These are phyloP conservation scores for Drosophila vallismaia DNA, from an alignment of 2,888 invertebrate genomes.

Conservation along the genomic window DNA sequence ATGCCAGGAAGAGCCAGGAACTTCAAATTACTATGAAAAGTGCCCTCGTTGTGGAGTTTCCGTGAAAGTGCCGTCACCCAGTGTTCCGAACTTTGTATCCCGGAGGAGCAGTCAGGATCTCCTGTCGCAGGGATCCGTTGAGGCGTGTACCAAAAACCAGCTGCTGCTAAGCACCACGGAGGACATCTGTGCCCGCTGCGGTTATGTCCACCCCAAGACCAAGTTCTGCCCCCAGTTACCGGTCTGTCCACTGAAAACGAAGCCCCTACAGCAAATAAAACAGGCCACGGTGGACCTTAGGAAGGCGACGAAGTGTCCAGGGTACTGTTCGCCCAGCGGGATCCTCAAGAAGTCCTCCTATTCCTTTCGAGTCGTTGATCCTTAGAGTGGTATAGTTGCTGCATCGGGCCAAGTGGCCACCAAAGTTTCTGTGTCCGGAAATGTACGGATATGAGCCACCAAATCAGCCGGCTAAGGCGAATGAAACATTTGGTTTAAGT, in stretches of 20 bases:
- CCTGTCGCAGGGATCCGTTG: slow-evolving; percentile 33
- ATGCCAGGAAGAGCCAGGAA: not conserved
- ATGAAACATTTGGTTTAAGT: slow-evolving; percentile 80
- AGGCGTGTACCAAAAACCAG: slow-evolving; percentile 53
- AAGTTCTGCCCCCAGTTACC: slow-evolving; percentile 29
- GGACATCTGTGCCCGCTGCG: slow-evolving; percentile 50
- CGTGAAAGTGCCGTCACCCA: not conserved
- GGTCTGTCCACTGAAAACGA: not conserved
- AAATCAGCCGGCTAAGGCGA: slow-evolving; percentile 58
- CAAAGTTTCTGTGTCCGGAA: slow-evolving; percentile 3
- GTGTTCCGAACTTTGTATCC: not conserved
- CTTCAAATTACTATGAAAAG: not conserved
- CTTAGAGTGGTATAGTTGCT: not conserved
- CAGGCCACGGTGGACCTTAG: not conserved
- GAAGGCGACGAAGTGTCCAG: not conserved
- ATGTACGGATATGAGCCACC: slow-evolving; percentile 32
- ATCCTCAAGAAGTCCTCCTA: slow-evolving; percentile 1
- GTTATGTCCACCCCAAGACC: slow-evolving; percentile 44
- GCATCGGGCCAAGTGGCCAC: slow-evolving; percentile 20
- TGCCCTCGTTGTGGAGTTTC: slow-evolving; percentile 50
- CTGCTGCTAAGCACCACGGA: slow-evolving; percentile 1
- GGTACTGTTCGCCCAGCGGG: slow-evolving; percentile 16
- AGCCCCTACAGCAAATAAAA: slow-evolving; percentile 30
- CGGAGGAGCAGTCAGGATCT: not conserved
- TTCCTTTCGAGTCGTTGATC: slow-evolving; percentile 2